Conservation (phyloP, 1,140 invertebrate species). For the Cecropterus lyciades region DNA sequence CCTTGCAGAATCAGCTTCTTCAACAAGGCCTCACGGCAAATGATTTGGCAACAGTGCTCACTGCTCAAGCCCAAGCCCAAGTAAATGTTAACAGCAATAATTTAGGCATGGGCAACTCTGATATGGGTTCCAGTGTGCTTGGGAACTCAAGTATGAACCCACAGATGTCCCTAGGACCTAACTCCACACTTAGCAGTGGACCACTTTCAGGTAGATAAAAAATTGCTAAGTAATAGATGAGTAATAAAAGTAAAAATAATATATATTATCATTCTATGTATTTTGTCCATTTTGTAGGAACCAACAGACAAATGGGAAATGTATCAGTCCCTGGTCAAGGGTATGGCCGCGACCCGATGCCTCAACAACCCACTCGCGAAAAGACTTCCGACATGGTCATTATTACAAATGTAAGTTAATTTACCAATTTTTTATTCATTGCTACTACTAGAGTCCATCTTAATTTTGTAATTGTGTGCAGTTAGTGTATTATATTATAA, state of each 20-base stretch:
- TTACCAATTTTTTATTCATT: not conserved
- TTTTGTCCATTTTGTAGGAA: conserved; percentile 54
- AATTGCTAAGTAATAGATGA: not conserved
- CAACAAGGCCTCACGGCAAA: conserved; percentile 79
- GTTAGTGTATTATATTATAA: too few relatives aligned
- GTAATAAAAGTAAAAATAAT: too few relatives aligned
- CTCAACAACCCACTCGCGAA: conserved; percentile 49
- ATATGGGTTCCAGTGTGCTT: conserved; percentile 51
- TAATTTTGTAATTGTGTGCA: too few relatives aligned
- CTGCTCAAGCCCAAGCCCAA: conserved; percentile 55
- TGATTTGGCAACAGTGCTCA: conserved; percentile 70
- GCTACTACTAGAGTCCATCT: too few relatives aligned
- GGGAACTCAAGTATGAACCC: conserved; percentile 50
- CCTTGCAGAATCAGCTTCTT: conserved; percentile 83
- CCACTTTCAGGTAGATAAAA: conserved; percentile 63
- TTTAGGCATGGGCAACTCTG: conserved; percentile 49
- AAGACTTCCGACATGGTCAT: conserved; percentile 76
- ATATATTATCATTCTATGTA: conserved; percentile 5
- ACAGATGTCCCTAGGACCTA: conserved; percentile 56
- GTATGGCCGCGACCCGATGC: conserved; percentile 56
- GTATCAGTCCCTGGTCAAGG: conserved; percentile 57
- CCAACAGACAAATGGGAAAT: conserved; percentile 57
- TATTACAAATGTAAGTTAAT: conserved; percentile 73
- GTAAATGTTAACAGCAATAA: conserved; percentile 56
- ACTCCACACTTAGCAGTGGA: conserved; percentile 59